A percentile compares a stretch with the other conserved stretches of the same genome.
These are phyloP conservation scores for Pygoscelis antarcticus DNA, from an alignment of 2,113 vertebrate genomes.

Conservation along the genomic window DNA sequence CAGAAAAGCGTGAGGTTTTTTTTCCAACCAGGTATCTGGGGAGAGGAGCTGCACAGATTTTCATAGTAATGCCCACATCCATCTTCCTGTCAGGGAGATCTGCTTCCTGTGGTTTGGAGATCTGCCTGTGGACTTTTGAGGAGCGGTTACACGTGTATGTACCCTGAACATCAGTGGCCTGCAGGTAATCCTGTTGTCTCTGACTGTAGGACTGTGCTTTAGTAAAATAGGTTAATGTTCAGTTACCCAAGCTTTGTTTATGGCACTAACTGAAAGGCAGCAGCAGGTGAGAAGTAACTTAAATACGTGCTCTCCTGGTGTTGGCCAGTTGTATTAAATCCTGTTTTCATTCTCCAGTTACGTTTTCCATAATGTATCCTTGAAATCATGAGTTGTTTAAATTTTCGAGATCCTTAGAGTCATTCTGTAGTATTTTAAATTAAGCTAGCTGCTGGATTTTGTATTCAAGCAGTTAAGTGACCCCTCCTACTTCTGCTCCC, in stretches of 20 bases:
- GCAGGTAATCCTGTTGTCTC: background rate
- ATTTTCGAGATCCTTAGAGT: slow-evolving; percentile 12
- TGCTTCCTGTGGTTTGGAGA: background rate
- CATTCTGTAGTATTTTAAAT: slow-evolving; percentile 24
- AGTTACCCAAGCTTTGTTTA: background rate
- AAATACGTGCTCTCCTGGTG: background rate
- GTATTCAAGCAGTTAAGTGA: background rate
- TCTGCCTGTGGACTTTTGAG: background rate
- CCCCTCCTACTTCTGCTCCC: slow-evolving; percentile 31
- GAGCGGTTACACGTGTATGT: background rate
- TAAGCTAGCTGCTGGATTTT: slow-evolving; percentile 14
- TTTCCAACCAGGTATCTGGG: background rate
- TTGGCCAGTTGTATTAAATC: background rate
- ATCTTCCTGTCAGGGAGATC: background rate
- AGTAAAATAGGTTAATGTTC: background rate
- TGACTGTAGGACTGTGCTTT: background rate
- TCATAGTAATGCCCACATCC: background rate
- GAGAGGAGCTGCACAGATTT: background rate
- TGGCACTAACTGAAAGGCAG: background rate
- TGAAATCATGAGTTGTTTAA: slow-evolving; percentile 22
- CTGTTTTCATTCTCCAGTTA: slow-evolving; percentile 33
- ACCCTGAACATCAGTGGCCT: background rate
- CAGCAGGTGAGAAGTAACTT: background rate
- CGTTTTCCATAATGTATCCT: background rate
- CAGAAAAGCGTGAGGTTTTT: background rate